Evolutionary conservation across 2,888 invertebrate species (phyloP).

Genomic region (Pyralis farinalis): DNA sequence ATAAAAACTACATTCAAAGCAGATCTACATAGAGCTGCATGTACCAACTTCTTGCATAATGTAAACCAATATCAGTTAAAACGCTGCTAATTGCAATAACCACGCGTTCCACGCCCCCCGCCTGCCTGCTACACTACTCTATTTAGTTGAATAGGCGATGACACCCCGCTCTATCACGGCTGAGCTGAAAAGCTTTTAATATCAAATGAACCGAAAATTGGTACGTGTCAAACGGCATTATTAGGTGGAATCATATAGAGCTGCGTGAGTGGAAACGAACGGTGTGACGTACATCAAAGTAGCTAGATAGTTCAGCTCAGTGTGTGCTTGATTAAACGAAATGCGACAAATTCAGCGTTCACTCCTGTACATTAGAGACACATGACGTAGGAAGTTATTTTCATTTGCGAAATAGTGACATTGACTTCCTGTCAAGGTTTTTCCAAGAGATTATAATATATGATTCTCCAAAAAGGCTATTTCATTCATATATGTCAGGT

Average conservation of each 20-base stretch:
- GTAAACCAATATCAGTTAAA: constrained; percentile 20
- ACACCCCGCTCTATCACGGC: constrained; percentile 31
- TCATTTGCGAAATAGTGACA: too few species aligned
- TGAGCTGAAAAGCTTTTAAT: constrained; percentile 75
- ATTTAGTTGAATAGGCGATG: constrained; percentile 52
- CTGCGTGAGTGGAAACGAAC: constrained; percentile 4
- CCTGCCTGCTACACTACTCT: constrained; percentile 20
- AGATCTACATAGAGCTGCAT: background rate
- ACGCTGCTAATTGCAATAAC: constrained; percentile 18
- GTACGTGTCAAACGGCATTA: constrained; percentile 75
- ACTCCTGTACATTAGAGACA: too few species aligned
- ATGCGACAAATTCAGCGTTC: too few species aligned
- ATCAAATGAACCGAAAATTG: constrained; percentile 80
- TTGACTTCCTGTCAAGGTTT: too few species aligned
- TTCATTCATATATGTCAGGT: too few species aligned
- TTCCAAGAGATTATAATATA: too few species aligned
- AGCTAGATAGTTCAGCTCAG: too few species aligned
- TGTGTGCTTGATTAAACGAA: too few species aligned
- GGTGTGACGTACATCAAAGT: too few species aligned
- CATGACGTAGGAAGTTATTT: too few species aligned
- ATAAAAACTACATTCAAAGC: too few species aligned
- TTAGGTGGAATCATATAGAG: constrained; percentile 45
- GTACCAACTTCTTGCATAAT: constrained; percentile 4
- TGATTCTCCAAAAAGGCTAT: too few species aligned
- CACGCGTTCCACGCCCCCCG: constrained; percentile 8